phyloP scores from a whole-genome alignment of 30 jellyfish, hydroid and myxozoan species.

The Sanderia malayensis region DNA sequence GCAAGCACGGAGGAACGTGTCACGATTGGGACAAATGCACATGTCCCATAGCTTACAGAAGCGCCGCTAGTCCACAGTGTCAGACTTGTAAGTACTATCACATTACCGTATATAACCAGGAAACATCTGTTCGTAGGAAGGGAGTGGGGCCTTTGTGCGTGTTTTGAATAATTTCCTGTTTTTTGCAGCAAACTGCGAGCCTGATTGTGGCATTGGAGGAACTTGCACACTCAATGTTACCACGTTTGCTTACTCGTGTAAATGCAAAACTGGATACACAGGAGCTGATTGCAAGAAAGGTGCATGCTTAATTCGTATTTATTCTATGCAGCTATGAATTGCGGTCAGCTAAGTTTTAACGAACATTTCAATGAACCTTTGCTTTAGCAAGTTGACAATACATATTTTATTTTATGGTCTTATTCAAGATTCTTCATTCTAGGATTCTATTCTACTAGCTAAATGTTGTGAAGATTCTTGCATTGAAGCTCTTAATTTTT shows the following conservation, averaged over 20 bases:
- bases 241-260: conserved; percentile 33
- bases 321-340: too few species aligned
- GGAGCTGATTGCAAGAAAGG: conserved; percentile 86
- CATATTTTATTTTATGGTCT: too few species aligned
- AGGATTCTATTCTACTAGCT: too few species aligned
- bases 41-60: conserved; percentile 75
- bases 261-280: conserved; percentile 72
- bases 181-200: conserved; percentile 61
- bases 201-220: conserved; percentile 73
- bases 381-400: too few species aligned
- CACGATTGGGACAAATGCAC: conserved; percentile 64
- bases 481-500: too few species aligned
- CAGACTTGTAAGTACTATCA: conserved; percentile 41
- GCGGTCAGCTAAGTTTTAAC: too few species aligned
- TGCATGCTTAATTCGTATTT: conserved; percentile 1
- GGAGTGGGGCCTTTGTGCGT: not conserved
- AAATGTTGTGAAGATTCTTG: too few species aligned
- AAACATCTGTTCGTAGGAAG: not conserved
- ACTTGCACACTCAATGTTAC: conserved; percentile 49
- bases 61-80: conserved; percentile 53
- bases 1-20: conserved; percentile 89
- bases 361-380: too few species aligned
- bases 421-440: too few species aligned
- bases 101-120: not conserved
- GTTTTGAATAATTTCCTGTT: not conserved